Conservation (phyloP, 2,797 vertebrate species). For the Gymnocypris eckloni region DNA sequence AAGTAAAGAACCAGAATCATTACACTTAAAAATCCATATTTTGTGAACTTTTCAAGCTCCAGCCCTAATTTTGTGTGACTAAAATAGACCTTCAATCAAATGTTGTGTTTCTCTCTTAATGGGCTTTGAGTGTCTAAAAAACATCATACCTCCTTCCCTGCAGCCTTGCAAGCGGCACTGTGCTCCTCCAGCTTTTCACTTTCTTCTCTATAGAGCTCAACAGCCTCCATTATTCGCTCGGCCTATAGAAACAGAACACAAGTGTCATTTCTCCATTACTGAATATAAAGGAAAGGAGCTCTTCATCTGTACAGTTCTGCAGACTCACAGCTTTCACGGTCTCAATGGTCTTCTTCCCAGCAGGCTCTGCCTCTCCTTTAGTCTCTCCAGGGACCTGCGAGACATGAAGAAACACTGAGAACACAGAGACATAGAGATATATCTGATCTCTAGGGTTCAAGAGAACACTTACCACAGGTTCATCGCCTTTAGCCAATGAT, state of each 20-base stretch:
- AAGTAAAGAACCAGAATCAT: not conserved
- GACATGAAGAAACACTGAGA: constrained; percentile 4
- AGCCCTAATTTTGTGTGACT: not conserved
- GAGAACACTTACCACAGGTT: constrained; percentile 85
- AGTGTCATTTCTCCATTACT: constrained; percentile 1
- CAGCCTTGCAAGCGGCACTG: constrained; percentile 82
- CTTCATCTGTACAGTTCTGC: not conserved
- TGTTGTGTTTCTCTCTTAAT: not conserved
- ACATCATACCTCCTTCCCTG: constrained; percentile 86
- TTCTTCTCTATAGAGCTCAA: constrained; percentile 91
- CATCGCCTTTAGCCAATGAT: constrained; percentile 87
- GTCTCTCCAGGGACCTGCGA: constrained; percentile 92
- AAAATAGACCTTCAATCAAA: not conserved
- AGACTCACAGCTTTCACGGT: constrained; percentile 94
- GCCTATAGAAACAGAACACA: constrained; percentile 75
- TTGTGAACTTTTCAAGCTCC: too few species aligned
- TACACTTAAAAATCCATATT: not conserved
- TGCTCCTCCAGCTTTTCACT: constrained; percentile 85
- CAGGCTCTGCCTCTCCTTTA: constrained; percentile 86
- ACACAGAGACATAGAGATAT: not conserved
- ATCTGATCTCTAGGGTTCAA: not conserved
- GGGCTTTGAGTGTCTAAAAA: not conserved
- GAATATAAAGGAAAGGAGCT: not conserved
- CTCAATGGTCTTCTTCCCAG: constrained; percentile 93
- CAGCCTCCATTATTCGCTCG: constrained; percentile 95